A percentile compares a stretch with the other conserved stretches of the same genome.
These are phyloP conservation scores for Xyrauchen texanus DNA, from an alignment of 2,113 vertebrate species.

Conservation along the genomic window DNA sequence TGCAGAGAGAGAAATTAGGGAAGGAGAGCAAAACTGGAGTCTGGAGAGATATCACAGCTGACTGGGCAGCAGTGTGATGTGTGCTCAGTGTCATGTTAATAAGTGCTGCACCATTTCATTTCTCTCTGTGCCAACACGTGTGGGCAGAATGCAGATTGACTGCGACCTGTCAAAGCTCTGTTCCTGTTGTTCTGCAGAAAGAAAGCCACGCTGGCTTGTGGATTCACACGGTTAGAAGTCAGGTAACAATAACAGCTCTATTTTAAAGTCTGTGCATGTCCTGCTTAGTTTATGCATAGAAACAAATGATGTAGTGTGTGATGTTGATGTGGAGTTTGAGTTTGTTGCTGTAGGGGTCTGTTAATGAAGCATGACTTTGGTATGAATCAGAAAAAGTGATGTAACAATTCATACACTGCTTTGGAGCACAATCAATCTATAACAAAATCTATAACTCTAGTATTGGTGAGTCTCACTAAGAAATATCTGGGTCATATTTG, in stretches of 20 bases:
- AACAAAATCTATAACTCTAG: too few species aligned
- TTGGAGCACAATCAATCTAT: neutral
- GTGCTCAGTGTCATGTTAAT: constrained; percentile 23
- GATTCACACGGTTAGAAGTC: neutral
- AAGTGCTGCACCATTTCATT: neutral
- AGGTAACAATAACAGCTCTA: neutral
- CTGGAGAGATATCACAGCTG: neutral
- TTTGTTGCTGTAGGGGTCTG: too few species aligned
- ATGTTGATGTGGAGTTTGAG: too few species aligned
- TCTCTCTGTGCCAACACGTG: neutral
- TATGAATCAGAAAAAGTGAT: neutral
- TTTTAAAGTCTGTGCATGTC: neutral
- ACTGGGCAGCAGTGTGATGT: constrained; percentile 2
- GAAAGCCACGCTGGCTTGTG: neutral
- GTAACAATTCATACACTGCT: constrained; percentile 14
- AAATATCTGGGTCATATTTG: too few species aligned
- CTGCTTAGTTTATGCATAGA: neutral
- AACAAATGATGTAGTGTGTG: neutral
- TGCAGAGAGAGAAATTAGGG: neutral
- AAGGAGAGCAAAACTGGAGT: neutral
- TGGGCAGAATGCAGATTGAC: neutral
- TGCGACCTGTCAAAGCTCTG: neutral
- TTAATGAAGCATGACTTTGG: neutral
- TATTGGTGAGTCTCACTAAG: too few species aligned
- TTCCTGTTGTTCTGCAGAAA: neutral